Percentiles rank a stretch among this genome's conserved stretches.
Conservation (phyloP, 2,888 invertebrate species). For the Drosophila pseudotakahashii region DNA sequence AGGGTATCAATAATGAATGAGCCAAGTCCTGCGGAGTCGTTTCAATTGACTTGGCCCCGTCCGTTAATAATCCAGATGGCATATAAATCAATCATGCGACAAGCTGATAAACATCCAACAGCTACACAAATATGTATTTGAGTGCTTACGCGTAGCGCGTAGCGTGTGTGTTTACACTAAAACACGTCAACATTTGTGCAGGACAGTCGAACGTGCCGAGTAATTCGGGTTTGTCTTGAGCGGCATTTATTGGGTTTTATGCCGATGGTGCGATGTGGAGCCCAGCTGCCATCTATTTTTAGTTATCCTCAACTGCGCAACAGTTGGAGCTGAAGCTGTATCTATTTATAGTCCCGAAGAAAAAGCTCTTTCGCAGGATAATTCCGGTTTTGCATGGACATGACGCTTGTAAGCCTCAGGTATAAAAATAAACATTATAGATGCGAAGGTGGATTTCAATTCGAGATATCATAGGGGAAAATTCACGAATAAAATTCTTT, state of each 20-base stretch:
- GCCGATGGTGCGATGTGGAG: slow-evolving; percentile 33
- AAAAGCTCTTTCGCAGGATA: slow-evolving; percentile 12
- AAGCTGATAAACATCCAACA: slow-evolving; percentile 71
- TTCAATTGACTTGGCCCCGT: slow-evolving; percentile 46
- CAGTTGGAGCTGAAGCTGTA: slow-evolving; percentile 34
- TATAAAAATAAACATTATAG: slow-evolving; percentile 5
- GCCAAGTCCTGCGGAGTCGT: slow-evolving; percentile 24
- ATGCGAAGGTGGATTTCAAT: slow-evolving; percentile 4
- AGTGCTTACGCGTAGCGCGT: slow-evolving; percentile 12
- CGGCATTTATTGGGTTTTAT: slow-evolving; percentile 73
- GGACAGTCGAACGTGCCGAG: slow-evolving; percentile 48
- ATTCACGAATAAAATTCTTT: neutral
- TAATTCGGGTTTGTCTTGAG: slow-evolving; percentile 60
- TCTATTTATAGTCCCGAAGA: slow-evolving; percentile 33
- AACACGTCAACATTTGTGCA: slow-evolving; percentile 38
- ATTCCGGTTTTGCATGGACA: slow-evolving; percentile 21
- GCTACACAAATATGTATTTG: slow-evolving; percentile 31
- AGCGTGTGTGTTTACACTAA: slow-evolving; percentile 25
- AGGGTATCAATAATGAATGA: slow-evolving; percentile 47
- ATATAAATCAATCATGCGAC: slow-evolving; percentile 76
- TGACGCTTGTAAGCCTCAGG: neutral
- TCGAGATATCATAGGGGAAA: too few relatives aligned
- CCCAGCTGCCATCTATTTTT: slow-evolving; percentile 47
- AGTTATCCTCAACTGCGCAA: slow-evolving; percentile 46
- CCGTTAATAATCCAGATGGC: slow-evolving; percentile 46